Evolutionary conservation across 2,888 invertebrate species (phyloP), one percentile per base, ranked within the genome.

Genomic region (Tuberolachnus salignus): DNA sequence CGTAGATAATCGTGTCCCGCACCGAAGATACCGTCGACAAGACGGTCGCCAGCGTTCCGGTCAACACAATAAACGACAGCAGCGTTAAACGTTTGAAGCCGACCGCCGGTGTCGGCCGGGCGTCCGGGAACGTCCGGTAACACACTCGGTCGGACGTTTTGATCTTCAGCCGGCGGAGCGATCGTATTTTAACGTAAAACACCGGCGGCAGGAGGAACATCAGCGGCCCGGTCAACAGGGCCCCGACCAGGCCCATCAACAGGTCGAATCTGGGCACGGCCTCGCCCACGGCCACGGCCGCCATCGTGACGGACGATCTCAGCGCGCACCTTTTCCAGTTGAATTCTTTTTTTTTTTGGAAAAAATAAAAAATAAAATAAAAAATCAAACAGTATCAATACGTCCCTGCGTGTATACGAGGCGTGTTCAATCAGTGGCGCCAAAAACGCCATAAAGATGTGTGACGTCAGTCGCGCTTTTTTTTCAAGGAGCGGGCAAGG

Each of bases 121-220:
- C 59, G 19, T 34, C 19, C 13, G 78, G 78, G 19, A 78, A 78
- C 59, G 78, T 78, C 11, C 78, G 78, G 26, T 78, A 78, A 4
- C 78, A 78, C 75, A 67, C 75, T 21, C n/a, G 19, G 1, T 21
- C 78, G 21, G 59, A 59, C 34, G 34, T 67, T 21, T 46, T 84
- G 80, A 59, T 83, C 83, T 0, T 83, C 83, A 0, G 81, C 82
- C 2, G 82, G 69, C 71, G 23, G 69, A 92, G 86, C 70, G 87
- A 87, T 72, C 89, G 86, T 13, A 93, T 89, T 84, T 90, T 91
- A 0, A 91, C 86, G 85, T 94, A 95, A 84, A 95, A 90, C 59
- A 95, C 83, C 0, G 95, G 93, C 0, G 95, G 95, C 80, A 94
- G 89, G 81, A 96, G 89, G 82, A 95, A 95, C 83, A 94, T 92